These are phyloP conservation scores for Mythimna lalbum DNA, from an alignment of 2,888 invertebrate genomes.

Conservation along the genomic window DNA sequence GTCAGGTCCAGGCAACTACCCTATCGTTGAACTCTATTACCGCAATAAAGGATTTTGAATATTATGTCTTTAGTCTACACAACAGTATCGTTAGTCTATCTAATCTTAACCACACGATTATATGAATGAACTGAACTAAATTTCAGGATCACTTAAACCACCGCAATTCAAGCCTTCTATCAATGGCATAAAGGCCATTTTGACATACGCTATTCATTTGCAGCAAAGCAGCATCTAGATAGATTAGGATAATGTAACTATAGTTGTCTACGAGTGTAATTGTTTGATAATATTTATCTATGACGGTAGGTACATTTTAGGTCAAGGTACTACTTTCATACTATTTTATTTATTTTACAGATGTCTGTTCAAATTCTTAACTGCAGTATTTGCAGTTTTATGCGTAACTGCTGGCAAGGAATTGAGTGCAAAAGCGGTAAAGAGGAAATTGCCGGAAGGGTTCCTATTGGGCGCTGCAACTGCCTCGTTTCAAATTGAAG, in stretches of 20 bases:
- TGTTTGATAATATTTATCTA: constrained; percentile 15
- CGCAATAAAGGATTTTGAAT: too few species aligned
- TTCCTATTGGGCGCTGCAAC: constrained; percentile 78
- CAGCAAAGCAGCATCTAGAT: background rate
- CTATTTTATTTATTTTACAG: constrained; percentile 17
- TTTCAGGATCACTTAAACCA: background rate
- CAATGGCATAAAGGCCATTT: background rate
- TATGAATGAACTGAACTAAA: background rate
- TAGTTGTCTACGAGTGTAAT: background rate
- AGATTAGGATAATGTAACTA: background rate
- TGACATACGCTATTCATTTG: background rate
- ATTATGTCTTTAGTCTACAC: background rate
- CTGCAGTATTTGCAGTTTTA: constrained; percentile 13
- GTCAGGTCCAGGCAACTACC: too few species aligned
- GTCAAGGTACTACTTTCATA: background rate
- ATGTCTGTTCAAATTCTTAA: background rate
- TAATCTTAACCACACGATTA: constrained; percentile 20
- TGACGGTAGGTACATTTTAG: background rate
- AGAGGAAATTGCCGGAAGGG: constrained; percentile 73
- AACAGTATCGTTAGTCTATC: constrained; percentile 12
- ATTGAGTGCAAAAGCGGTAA: constrained; percentile 1
- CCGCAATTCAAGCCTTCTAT: background rate
- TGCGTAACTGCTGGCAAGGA: constrained; percentile 1
- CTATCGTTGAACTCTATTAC: too few species aligned
- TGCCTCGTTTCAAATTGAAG: constrained; percentile 79